A percentile compares a stretch with the other conserved stretches of the same genome.
These are phyloP conservation scores for Erebia palarica DNA, from an alignment of 2,888 invertebrate genomes.

Conservation along the genomic window DNA sequence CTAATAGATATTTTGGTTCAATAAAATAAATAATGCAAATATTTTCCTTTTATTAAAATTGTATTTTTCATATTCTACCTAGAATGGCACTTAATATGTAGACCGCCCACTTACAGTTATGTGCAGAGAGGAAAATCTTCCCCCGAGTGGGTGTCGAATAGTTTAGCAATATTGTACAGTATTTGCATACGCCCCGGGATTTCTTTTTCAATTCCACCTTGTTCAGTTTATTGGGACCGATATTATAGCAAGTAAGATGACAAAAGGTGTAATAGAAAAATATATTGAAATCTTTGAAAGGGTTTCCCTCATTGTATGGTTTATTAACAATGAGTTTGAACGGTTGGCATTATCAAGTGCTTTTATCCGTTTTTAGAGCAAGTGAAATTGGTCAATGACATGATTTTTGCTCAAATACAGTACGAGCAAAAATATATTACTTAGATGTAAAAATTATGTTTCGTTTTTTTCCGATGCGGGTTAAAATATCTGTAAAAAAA, in stretches of 20 bases:
- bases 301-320: background rate
- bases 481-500: too few relatives aligned
- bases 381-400: too few relatives aligned
- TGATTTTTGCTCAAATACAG: too few relatives aligned
- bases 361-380: too few relatives aligned
- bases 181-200: slow-evolving; percentile 67
- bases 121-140: slow-evolving; percentile 21
- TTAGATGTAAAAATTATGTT: too few relatives aligned
- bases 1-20: too few relatives aligned
- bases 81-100: background rate
- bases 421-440: too few relatives aligned
- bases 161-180: slow-evolving; percentile 63
- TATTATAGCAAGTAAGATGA: slow-evolving; percentile 56
- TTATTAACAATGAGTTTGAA: background rate
- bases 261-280: slow-evolving; percentile 41
- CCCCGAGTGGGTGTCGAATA: slow-evolving; percentile 28
- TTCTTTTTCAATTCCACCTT: slow-evolving; percentile 78
- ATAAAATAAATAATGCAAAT: background rate
- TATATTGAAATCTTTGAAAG: slow-evolving; percentile 1
- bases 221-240: slow-evolving; percentile 69
- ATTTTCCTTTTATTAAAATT: slow-evolving; percentile 1
- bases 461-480: too few relatives aligned
- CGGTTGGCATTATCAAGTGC: too few relatives aligned
- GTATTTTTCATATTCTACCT: slow-evolving; percentile 5
- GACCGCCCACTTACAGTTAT: slow-evolving; percentile 8